These are phyloP conservation scores for Drosophila setifemur DNA, from an alignment of 1,140 invertebrate species.

Conservation along the genomic window DNA sequence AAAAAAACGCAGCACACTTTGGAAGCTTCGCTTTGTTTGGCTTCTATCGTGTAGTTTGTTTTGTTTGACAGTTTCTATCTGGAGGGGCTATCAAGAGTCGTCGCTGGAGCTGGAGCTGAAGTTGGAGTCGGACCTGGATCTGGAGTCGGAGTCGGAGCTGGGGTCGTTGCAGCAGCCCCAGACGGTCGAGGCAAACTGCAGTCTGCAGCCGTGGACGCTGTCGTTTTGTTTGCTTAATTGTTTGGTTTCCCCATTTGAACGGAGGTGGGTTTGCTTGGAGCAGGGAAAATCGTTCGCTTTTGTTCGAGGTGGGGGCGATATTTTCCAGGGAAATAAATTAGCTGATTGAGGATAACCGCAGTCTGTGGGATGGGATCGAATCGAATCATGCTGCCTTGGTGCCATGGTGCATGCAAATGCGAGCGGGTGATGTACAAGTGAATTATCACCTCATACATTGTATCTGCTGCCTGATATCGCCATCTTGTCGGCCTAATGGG, in stretches of 20 bases:
- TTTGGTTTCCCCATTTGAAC: slow-evolving; percentile 41
- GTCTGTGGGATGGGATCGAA: slow-evolving; percentile 11
- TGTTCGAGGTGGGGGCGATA: slow-evolving; percentile 28
- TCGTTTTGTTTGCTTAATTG: slow-evolving; percentile 73
- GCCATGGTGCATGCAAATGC: slow-evolving; percentile 34
- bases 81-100: slow-evolving; percentile 41
- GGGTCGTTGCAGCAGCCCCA: slow-evolving; percentile 1
- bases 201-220: slow-evolving; percentile 35
- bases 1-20: slow-evolving; percentile 63
- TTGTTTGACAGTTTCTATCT: slow-evolving; percentile 75
- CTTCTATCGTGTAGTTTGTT: slow-evolving; percentile 69
- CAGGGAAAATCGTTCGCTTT: slow-evolving; percentile 30
- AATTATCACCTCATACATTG: slow-evolving; percentile 42
- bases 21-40: slow-evolving; percentile 50
- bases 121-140: not conserved
- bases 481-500: slow-evolving; percentile 39
- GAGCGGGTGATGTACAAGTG: slow-evolving; percentile 31
- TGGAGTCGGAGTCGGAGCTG: not conserved
- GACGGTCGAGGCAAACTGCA: too few relatives aligned
- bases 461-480: slow-evolving; percentile 18
- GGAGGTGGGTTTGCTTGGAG: slow-evolving; percentile 14
- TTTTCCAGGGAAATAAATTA: slow-evolving; percentile 52
- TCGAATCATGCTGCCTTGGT: slow-evolving; percentile 5
- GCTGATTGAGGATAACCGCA: slow-evolving; percentile 51
- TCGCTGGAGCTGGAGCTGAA: slow-evolving; percentile 12